These are phyloP conservation scores for Hydrotaea cyrtoneurina DNA, from an alignment of 2,888 invertebrate species.

Conservation along the genomic window DNA sequence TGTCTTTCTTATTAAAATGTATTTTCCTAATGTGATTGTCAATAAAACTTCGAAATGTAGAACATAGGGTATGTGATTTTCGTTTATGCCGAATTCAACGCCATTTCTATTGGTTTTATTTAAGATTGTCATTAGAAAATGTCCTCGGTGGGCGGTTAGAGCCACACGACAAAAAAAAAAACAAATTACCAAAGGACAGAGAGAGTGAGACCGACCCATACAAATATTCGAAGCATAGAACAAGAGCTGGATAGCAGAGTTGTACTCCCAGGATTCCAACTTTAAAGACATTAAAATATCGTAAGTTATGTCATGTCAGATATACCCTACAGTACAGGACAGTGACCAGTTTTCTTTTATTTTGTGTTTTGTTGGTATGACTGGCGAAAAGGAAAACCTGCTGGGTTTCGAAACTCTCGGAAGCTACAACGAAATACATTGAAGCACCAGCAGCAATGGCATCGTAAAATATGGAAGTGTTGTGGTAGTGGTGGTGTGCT, in stretches of 20 bases:
- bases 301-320: background rate
- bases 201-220: background rate
- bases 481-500: background rate
- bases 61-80: too few species aligned
- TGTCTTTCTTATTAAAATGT: too few species aligned
- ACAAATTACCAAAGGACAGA: background rate
- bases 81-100: too few species aligned
- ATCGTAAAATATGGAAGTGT: conserved; percentile 18
- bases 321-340: background rate
- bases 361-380: background rate
- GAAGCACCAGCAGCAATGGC: background rate
- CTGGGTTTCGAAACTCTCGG: conserved; percentile 2
- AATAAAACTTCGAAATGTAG: too few species aligned
- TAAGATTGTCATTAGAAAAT: conserved; percentile 39
- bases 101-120: background rate
- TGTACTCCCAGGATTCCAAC: conserved; percentile 9
- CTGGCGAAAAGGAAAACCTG: background rate
- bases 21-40: too few species aligned
- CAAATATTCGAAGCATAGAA: background rate
- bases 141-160: background rate
- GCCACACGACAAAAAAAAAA: conserved; percentile 18
- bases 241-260: background rate
- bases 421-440: background rate
- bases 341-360: conserved; percentile 35
- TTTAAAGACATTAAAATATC: conserved; percentile 18